phyloP scores from a whole-genome alignment of 2,797 vertebrate genomes.

The Spheniscus humboldti region DNA sequence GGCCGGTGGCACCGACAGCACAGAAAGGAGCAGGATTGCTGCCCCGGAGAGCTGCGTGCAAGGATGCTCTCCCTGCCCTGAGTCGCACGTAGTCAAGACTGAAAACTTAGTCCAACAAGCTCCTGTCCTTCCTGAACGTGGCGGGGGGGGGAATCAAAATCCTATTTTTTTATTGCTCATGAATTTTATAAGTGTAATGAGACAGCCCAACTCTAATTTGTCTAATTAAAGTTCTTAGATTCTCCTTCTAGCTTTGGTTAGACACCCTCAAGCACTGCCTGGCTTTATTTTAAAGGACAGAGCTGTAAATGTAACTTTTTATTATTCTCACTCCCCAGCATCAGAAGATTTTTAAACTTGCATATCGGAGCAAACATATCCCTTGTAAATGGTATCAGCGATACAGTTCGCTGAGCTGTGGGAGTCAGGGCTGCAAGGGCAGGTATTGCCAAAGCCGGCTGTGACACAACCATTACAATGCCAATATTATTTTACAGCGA shows the following conservation, averaged over 20 bases:
- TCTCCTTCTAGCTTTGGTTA: not conserved
- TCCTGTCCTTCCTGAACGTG: not conserved
- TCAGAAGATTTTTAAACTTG: not conserved
- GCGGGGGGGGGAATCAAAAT: too few relatives aligned
- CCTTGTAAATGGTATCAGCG: not conserved
- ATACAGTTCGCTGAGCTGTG: not conserved
- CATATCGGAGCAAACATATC: accelerated
- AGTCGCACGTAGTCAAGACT: accelerated
- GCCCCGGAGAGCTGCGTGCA: accelerated
- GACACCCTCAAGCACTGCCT: not conserved
- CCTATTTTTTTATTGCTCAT: not conserved
- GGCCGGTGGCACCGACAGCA: accelerated
- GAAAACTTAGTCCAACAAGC: not conserved
- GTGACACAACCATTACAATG: not conserved
- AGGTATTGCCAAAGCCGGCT: not conserved
- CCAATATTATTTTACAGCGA: not conserved
- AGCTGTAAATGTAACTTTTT: not conserved
- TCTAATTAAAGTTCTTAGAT: not conserved
- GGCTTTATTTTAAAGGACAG: not conserved
- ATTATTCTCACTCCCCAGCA: not conserved
- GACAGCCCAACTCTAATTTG: not conserved
- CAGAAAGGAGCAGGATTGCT: not conserved
- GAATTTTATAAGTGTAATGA: not conserved
- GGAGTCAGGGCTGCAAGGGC: not conserved
- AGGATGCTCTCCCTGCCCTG: not conserved